Percentiles rank a stretch among this genome's conserved stretches.
Conservation (phyloP, 2,797 vertebrate species). For the Semotilus atromaculatus region DNA sequence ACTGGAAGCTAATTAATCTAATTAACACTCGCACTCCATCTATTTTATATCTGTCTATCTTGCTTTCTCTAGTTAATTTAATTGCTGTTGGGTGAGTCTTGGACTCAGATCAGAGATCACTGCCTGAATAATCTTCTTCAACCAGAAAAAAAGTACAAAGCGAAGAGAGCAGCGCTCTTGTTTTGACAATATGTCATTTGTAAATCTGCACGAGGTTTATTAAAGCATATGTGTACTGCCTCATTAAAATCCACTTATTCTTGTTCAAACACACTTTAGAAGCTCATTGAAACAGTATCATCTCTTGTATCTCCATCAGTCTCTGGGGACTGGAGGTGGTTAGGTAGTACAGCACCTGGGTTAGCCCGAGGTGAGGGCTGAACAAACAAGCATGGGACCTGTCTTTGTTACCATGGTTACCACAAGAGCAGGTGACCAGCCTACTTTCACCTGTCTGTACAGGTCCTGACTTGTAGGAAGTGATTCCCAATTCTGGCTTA, state of each 20-base stretch:
- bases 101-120: constrained; percentile 32
- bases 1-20: too few species aligned
- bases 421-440: constrained; percentile 24
- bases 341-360: constrained; percentile 55
- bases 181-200: constrained; percentile 22
- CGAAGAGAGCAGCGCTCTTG: neutral
- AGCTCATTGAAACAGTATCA: constrained; percentile 30
- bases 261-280: constrained; percentile 9
- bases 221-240: neutral
- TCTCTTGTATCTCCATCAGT: neutral
- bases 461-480: constrained; percentile 15
- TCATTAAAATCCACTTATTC: constrained; percentile 32
- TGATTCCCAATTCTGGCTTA: constrained; percentile 1
- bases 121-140: constrained; percentile 40
- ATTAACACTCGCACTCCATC: neutral
- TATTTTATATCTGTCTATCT: constrained; percentile 29
- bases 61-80: constrained; percentile 54
- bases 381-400: constrained; percentile 39
- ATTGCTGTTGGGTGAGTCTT: constrained; percentile 35
- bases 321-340: neutral
- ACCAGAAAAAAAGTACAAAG: constrained; percentile 32
- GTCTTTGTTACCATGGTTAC: constrained; percentile 44
- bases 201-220: constrained; percentile 8
- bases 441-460: constrained; percentile 26
- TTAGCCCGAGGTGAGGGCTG: constrained; percentile 50